A percentile compares a stretch with the other conserved stretches of the same genome.
phyloP scores from a whole-genome alignment of 64 coral and sea anemone species.

The Pachyseris speciosa region DNA sequence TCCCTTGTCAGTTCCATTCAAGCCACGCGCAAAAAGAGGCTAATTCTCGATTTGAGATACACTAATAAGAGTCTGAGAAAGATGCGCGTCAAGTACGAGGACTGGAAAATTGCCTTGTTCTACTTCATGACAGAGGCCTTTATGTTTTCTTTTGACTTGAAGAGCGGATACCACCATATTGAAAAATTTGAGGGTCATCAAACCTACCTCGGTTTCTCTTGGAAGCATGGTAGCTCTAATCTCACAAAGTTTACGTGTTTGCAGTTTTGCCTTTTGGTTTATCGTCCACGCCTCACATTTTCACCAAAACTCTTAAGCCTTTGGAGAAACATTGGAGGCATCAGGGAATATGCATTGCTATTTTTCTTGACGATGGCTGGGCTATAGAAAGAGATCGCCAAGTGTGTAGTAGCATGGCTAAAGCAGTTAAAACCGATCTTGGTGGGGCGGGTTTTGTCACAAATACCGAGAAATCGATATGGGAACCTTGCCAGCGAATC shows the following conservation, averaged over 20 bases:
- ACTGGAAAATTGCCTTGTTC: constrained; percentile 13
- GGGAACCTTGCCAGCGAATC: not conserved
- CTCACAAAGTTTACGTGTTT: not conserved
- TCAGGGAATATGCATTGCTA: constrained; percentile 6
- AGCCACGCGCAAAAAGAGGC: constrained; percentile 21
- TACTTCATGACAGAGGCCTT: not conserved
- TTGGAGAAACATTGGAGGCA: not conserved
- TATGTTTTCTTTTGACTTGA: constrained; percentile 37
- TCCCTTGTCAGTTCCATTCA: constrained; percentile 47
- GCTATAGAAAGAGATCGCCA: not conserved
- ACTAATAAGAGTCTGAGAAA: constrained; percentile 50
- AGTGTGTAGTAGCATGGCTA: not conserved
- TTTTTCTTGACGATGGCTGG: constrained; percentile 37
- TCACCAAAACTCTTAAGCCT: constrained; percentile 16
- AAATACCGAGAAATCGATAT: constrained; percentile 26
- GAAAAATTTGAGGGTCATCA: not conserved
- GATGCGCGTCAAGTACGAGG: constrained; percentile 45
- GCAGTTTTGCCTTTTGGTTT: constrained; percentile 30
- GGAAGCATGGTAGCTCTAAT: not conserved
- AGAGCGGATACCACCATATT: constrained; percentile 30
- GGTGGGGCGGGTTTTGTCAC: not conserved
- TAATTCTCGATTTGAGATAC: constrained; percentile 62
- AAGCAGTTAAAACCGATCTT: not conserved
- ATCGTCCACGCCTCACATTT: constrained; percentile 3
- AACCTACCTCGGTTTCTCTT: constrained; percentile 3